These are phyloP conservation scores for Anolis apletophallus DNA, from an alignment of 2,797 vertebrate species.

Conservation along the genomic window DNA sequence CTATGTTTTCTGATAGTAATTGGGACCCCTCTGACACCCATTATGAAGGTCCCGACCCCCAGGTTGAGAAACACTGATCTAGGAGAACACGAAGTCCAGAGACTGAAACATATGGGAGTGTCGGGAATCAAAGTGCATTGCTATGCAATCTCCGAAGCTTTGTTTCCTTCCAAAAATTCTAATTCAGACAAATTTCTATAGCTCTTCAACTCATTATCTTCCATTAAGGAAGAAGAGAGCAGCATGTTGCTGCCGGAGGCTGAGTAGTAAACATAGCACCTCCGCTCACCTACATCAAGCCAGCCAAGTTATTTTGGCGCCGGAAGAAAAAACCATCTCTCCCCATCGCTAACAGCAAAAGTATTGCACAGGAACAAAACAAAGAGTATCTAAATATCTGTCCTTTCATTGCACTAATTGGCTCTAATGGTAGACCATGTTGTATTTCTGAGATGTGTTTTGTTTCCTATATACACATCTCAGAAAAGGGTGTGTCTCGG, in stretches of 20 bases:
- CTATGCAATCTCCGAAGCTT: not conserved
- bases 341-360: not conserved
- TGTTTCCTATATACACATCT: too few relatives aligned
- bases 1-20: too few relatives aligned
- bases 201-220: not conserved
- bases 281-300: not conserved
- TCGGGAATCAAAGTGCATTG: not conserved
- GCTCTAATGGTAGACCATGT: not conserved
- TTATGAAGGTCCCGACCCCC: too few relatives aligned
- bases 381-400: not conserved
- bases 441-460: too few relatives aligned
- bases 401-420: not conserved
- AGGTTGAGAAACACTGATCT: too few relatives aligned
- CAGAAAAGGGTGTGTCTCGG: too few relatives aligned
- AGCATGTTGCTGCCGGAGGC: not conserved
- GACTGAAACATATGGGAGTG: not conserved
- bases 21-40: too few relatives aligned
- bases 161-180: not conserved
- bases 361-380: not conserved
- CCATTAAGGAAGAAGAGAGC: not conserved
- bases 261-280: not conserved
- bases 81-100: too few relatives aligned
- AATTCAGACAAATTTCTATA: not conserved
- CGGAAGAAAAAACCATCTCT: not conserved
- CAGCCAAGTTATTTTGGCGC: not conserved